Conservation (phyloP, 2,888 invertebrate species). For the Liopterus haemorrhoidalis region DNA sequence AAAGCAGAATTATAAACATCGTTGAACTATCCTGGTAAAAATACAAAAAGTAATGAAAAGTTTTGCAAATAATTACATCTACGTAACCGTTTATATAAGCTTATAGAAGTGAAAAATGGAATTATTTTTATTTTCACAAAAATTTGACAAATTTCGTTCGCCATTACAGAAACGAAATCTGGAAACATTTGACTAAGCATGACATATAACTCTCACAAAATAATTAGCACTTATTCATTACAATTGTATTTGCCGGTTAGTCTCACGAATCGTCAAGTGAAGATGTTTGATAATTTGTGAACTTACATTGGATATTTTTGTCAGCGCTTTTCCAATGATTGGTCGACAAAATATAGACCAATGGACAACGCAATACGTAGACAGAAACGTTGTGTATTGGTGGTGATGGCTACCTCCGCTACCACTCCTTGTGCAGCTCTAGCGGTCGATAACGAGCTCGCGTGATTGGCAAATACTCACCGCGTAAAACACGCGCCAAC, state of each 20-base stretch:
- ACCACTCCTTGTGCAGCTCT: constrained; percentile 56
- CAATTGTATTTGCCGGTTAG: constrained; percentile 40
- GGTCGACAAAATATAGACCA: constrained; percentile 81
- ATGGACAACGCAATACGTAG: constrained; percentile 68
- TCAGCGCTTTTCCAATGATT: constrained; percentile 80
- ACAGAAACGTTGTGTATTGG: constrained; percentile 65
- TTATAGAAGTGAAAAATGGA: not conserved
- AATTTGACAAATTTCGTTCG: constrained; percentile 8
- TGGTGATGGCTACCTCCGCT: constrained; percentile 59
- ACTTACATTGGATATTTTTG: constrained; percentile 70
- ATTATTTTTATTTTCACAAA: not conserved
- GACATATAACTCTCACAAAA: constrained; percentile 5
- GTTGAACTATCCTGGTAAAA: too few species aligned
- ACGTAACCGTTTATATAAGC: constrained; percentile 2
- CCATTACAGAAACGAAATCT: constrained; percentile 16
- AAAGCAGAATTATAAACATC: too few species aligned
- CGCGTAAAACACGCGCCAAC: too few species aligned
- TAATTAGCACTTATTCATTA: constrained; percentile 17
- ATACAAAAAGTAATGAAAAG: too few species aligned
- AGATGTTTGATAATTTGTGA: constrained; percentile 61
- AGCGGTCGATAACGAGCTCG: constrained; percentile 44
- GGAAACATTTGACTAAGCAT: constrained; percentile 4
- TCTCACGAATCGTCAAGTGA: constrained; percentile 41
- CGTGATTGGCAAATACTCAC: too few species aligned
- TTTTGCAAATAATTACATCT: constrained; percentile 12